phyloP scores from a whole-genome alignment of 2,797 vertebrate species.

The Telmatherina bonti region DNA sequence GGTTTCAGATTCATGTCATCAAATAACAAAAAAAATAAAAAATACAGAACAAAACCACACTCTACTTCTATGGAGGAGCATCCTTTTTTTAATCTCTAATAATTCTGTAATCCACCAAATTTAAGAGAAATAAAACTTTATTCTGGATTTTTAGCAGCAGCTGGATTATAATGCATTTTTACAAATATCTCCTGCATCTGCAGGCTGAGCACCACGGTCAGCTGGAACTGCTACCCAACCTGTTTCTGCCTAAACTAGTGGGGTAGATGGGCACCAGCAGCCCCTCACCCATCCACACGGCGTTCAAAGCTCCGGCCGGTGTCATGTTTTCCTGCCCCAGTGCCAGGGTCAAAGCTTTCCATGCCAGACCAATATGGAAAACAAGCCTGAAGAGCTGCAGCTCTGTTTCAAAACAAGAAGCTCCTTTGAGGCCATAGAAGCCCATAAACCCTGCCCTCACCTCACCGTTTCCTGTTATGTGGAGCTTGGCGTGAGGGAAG shows the following conservation, averaged over 20 bases:
- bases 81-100: no score
- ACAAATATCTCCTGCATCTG: constrained; percentile 11
- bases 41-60: no score
- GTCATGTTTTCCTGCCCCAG: constrained; percentile 81
- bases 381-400: constrained; percentile 75
- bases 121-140: background rate
- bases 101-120: no score
- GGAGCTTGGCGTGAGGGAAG: constrained; percentile 39
- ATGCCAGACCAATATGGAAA: constrained; percentile 77
- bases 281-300: constrained; percentile 50
- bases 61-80: no score
- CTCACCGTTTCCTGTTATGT: constrained; percentile 79
- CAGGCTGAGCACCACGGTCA: constrained; percentile 32
- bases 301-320: constrained; percentile 66
- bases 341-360: constrained; percentile 78
- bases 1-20: no score
- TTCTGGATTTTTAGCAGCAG: background rate
- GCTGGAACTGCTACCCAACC: constrained; percentile 34
- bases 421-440: constrained; percentile 76
- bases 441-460: constrained; percentile 80
- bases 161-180: background rate
- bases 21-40: no score
- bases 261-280: constrained; percentile 32
- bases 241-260: constrained; percentile 34
- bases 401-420: constrained; percentile 79